phyloP scores from a whole-genome alignment of 2,888 invertebrate genomes.

The Drosophila subsilvestris region DNA sequence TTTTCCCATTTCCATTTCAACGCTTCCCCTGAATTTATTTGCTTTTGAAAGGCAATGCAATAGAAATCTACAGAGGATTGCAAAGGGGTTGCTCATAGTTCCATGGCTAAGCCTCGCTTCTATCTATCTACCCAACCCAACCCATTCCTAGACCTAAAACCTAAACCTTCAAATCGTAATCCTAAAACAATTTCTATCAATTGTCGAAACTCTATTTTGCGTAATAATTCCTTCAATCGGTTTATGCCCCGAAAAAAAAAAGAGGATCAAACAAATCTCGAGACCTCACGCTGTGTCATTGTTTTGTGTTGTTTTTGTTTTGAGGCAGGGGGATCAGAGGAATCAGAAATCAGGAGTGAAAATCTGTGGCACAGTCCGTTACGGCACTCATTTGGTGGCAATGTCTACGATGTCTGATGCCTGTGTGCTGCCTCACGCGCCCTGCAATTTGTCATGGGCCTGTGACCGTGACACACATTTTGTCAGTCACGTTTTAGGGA shows the following conservation, averaged over 20 bases:
- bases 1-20: constrained; percentile 65
- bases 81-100: constrained; percentile 16
- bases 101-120: not conserved
- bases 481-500: constrained; percentile 39
- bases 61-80: constrained; percentile 19
- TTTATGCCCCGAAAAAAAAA: constrained; percentile 41
- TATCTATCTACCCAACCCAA: not conserved
- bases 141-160: not conserved
- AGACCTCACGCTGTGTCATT: constrained; percentile 63
- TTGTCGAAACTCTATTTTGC: constrained; percentile 68
- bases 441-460: constrained; percentile 66
- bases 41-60: constrained; percentile 24
- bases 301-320: constrained; percentile 31
- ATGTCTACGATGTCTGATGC: not conserved
- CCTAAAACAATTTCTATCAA: constrained; percentile 26
- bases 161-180: not conserved
- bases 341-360: constrained; percentile 27
- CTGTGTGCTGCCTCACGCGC: constrained; percentile 61
- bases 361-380: constrained; percentile 23
- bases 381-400: not conserved
- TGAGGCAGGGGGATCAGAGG: constrained; percentile 33
- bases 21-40: constrained; percentile 63
- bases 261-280: constrained; percentile 31
- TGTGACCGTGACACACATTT: constrained; percentile 71
- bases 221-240: constrained; percentile 69